Evolutionary conservation across 2,797 vertebrate species (phyloP).

Genomic region (Petrocephalus sullivani): DNA sequence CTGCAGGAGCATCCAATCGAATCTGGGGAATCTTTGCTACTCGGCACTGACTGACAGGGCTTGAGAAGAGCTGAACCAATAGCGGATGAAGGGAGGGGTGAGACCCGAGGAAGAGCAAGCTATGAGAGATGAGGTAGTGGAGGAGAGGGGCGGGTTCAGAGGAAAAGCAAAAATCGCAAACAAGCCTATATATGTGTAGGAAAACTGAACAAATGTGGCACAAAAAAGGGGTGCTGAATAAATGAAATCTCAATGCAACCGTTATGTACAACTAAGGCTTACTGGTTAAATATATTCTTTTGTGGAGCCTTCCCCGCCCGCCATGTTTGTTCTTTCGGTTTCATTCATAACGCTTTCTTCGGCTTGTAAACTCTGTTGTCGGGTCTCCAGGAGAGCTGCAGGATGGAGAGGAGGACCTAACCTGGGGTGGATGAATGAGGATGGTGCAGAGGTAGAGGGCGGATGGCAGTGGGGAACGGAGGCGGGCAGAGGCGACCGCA

Average conservation of each 20-base stretch:
- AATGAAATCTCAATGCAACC: slow-evolving; percentile 77
- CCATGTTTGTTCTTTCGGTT: slow-evolving; percentile 43
- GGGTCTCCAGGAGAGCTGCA: slow-evolving; percentile 71
- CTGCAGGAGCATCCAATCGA: slow-evolving; percentile 26
- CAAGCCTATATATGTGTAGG: slow-evolving; percentile 46
- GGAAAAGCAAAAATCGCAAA: slow-evolving; percentile 65
- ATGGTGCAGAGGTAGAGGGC: slow-evolving; percentile 13
- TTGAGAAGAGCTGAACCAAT: slow-evolving; percentile 46
- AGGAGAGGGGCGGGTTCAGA: slow-evolving; percentile 38
- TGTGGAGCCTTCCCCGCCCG: slow-evolving; percentile 79
- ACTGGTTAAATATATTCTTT: slow-evolving; percentile 84
- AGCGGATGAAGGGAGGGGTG: slow-evolving; percentile 62
- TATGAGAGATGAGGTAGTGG: slow-evolving; percentile 51
- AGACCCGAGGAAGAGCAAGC: slow-evolving; percentile 41
- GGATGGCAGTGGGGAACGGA: slow-evolving; percentile 22
- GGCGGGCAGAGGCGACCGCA: slow-evolving; percentile 18
- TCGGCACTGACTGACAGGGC: slow-evolving; percentile 28
- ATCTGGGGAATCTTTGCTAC: slow-evolving; percentile 32
- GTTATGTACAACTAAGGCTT: slow-evolving; percentile 99
- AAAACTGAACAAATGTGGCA: slow-evolving; percentile 69
- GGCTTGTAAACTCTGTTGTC: slow-evolving; percentile 84
- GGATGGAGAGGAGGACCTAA: slow-evolving; percentile 8
- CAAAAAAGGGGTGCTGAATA: slow-evolving; percentile 69
- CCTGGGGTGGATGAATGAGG: background rate
- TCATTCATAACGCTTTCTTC: slow-evolving; percentile 64